Conservation (phyloP, 2,797 vertebrate genomes). For the Hemitrygon akajei region DNA sequence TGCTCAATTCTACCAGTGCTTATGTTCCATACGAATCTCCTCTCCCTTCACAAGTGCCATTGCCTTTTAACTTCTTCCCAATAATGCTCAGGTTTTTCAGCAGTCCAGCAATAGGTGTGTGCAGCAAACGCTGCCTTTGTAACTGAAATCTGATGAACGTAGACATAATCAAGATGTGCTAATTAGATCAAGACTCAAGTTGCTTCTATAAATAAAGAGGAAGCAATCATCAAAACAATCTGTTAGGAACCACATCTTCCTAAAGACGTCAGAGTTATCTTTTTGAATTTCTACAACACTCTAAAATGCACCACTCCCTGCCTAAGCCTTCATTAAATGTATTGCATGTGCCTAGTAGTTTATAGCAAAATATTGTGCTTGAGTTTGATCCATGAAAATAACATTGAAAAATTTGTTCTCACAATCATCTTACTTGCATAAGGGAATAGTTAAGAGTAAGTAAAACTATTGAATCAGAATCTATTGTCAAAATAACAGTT, state of each 20-base stretch:
- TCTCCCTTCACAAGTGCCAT: background rate
- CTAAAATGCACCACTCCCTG: background rate
- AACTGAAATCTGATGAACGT: background rate
- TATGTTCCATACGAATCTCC: background rate
- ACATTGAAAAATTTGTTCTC: background rate
- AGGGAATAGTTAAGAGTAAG: background rate
- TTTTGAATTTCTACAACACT: background rate
- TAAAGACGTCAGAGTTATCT: background rate
- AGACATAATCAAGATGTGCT: background rate
- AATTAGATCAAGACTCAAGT: background rate
- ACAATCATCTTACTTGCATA: background rate
- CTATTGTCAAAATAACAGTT: background rate
- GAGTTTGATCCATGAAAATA: background rate
- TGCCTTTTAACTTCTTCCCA: background rate
- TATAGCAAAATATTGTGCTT: background rate
- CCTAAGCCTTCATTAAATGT: background rate
- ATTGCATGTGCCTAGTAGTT: background rate
- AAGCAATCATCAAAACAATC: too few species aligned
- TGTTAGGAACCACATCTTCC: background rate
- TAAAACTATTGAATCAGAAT: background rate
- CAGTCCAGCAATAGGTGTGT: background rate
- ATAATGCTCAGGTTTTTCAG: too few species aligned
- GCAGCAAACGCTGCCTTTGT: background rate
- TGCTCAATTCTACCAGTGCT: background rate
- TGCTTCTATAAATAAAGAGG: background rate